A percentile compares a stretch with the other conserved stretches of the same genome.
These are phyloP conservation scores for Atrichornis clamosus DNA, from an alignment of 2,113 vertebrate genomes.

Conservation along the genomic window DNA sequence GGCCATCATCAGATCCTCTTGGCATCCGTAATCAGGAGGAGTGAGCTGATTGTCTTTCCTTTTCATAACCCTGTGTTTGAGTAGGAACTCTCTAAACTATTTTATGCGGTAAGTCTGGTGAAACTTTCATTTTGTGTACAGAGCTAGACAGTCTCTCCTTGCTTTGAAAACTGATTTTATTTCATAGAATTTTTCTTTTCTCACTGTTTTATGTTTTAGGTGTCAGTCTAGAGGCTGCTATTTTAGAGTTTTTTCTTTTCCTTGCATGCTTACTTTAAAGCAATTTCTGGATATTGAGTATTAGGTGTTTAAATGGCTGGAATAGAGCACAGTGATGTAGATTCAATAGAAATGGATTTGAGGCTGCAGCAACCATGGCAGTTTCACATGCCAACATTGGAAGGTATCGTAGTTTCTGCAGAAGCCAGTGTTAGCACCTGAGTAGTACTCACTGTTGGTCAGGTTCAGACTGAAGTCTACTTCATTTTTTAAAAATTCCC, in stretches of 20 bases:
- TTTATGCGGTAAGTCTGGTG: background rate
- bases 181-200: background rate
- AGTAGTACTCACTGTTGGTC: rapidly evolving
- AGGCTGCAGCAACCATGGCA: background rate
- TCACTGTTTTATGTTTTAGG: background rate
- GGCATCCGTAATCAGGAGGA: background rate
- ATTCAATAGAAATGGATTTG: background rate
- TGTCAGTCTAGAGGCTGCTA: background rate
- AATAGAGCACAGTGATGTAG: background rate
- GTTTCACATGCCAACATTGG: background rate
- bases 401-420: background rate
- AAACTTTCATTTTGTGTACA: background rate
- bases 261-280: background rate
- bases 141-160: background rate
- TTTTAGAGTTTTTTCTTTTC: background rate
- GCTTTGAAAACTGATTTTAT: background rate
- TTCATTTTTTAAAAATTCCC: background rate
- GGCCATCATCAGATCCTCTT: background rate
- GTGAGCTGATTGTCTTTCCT: background rate
- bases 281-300: background rate
- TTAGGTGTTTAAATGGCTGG: background rate
- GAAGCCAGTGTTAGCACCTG: background rate
- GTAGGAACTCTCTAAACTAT: background rate
- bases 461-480: background rate
- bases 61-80: background rate